Conservation (phyloP, 2,113 vertebrate species). For the Ciconia maguari region DNA sequence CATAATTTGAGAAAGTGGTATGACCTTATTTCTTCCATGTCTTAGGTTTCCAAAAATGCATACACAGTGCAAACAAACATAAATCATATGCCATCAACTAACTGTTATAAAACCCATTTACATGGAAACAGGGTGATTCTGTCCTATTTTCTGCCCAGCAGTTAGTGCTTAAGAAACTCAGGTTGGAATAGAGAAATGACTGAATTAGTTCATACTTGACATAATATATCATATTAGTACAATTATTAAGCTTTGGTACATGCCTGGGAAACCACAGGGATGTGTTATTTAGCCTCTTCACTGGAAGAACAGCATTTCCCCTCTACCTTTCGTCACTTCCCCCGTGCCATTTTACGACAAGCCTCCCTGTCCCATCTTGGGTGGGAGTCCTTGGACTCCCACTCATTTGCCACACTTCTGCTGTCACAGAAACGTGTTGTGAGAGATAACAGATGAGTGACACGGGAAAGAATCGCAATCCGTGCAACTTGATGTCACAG, state of each 20-base stretch:
- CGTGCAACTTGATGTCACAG: background rate
- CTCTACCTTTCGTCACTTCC: background rate
- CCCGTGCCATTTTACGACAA: background rate
- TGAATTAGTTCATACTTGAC: background rate
- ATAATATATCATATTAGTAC: background rate
- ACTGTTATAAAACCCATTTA: background rate
- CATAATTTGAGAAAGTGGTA: slow-evolving; percentile 12
- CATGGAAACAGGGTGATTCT: background rate
- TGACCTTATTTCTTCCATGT: slow-evolving; percentile 27
- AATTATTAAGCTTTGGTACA: background rate
- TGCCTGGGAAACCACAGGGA: background rate
- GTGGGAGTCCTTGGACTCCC: background rate
- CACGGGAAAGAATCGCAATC: background rate
- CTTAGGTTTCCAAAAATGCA: slow-evolving; percentile 7
- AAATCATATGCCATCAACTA: slow-evolving; percentile 34
- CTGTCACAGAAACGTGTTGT: background rate
- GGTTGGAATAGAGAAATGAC: background rate
- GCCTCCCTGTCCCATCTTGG: background rate
- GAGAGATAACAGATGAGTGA: background rate
- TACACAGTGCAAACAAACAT: slow-evolving; percentile 6
- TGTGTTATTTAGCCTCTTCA: background rate
- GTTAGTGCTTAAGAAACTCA: background rate
- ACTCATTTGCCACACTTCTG: background rate
- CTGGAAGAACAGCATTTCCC: background rate
- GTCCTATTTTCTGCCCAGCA: background rate